Conservation (phyloP, 2,113 vertebrate species). For the Dromiciops gliroides region DNA sequence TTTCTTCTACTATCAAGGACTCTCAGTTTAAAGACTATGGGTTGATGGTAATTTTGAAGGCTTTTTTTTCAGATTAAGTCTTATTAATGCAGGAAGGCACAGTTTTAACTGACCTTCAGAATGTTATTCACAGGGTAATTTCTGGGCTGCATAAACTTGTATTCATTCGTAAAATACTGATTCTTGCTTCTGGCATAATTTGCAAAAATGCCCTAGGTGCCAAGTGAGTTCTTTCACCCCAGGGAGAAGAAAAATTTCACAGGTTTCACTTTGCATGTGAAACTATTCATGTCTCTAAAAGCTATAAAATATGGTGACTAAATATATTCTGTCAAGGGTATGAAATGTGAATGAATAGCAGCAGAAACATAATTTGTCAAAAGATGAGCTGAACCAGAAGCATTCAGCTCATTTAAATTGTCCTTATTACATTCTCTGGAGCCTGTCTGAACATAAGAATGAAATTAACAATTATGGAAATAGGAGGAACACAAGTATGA, state of each 20-base stretch:
- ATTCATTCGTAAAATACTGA: conserved; percentile 37
- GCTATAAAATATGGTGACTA: conserved; percentile 46
- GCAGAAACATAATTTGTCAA: conserved; percentile 57
- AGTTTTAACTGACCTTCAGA: conserved; percentile 12
- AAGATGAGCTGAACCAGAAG: conserved; percentile 57
- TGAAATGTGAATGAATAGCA: conserved; percentile 66
- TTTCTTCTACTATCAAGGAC: conserved; percentile 37
- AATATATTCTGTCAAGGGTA: conserved; percentile 56
- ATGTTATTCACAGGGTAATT: conserved; percentile 20
- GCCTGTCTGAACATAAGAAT: conserved; percentile 62
- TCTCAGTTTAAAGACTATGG: conserved; percentile 18
- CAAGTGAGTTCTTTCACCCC: conserved; percentile 32
- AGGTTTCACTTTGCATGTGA: conserved; percentile 58
- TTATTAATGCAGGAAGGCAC: conserved; percentile 45
- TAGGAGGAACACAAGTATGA: conserved; percentile 55
- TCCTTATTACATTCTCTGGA: conserved; percentile 49
- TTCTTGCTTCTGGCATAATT: conserved; percentile 58
- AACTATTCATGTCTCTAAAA: conserved; percentile 61
- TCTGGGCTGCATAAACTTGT: conserved; percentile 35
- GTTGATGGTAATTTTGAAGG: conserved; percentile 33
- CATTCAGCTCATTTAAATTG: conserved; percentile 53
- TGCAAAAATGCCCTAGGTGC: conserved; percentile 57
- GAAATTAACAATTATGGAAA: conserved; percentile 69
- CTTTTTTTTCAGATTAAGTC: conserved; percentile 36
- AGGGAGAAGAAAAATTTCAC: conserved; percentile 61